Conservation (phyloP, 2,113 vertebrate genomes). For the Trematocara nigrifrons region DNA sequence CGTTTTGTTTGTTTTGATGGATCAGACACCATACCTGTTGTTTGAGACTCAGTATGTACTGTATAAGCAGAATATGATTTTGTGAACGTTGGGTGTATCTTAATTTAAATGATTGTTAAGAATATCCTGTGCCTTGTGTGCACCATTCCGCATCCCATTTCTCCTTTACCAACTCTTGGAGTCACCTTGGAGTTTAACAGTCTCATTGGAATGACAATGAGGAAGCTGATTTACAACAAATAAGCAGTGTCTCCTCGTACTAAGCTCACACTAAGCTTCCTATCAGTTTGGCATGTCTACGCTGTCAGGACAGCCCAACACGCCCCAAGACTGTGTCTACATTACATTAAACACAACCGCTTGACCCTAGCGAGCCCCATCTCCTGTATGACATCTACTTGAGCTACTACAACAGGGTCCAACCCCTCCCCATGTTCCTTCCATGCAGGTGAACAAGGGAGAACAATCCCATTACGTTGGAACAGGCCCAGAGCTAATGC, state of each 20-base stretch:
- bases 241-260: slow-evolving; percentile 37
- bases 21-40: neutral
- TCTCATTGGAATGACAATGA: slow-evolving; percentile 40
- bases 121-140: neutral
- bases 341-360: slow-evolving; percentile 70
- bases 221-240: slow-evolving; percentile 60
- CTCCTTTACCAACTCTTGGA: slow-evolving; percentile 1
- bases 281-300: slow-evolving; percentile 54
- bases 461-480: slow-evolving; percentile 72
- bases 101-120: neutral
- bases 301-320: slow-evolving; percentile 49
- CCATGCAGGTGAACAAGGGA: slow-evolving; percentile 48
- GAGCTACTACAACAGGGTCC: slow-evolving; percentile 34
- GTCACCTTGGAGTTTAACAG: slow-evolving; percentile 40
- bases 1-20: slow-evolving; percentile 18
- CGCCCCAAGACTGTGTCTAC: slow-evolving; percentile 57
- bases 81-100: neutral
- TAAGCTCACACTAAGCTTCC: slow-evolving; percentile 25
- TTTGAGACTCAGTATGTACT: neutral
- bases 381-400: slow-evolving; percentile 40
- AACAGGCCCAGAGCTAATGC: slow-evolving; percentile 56
- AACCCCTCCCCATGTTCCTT: slow-evolving; percentile 30
- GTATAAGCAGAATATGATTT: neutral
- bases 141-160: neutral
- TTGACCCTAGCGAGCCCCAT: slow-evolving; percentile 53